Percentiles rank a stretch among this genome's conserved stretches.
Conservation (phyloP, 1,140 invertebrate genomes). For the Rhagoletis pomonella region DNA sequence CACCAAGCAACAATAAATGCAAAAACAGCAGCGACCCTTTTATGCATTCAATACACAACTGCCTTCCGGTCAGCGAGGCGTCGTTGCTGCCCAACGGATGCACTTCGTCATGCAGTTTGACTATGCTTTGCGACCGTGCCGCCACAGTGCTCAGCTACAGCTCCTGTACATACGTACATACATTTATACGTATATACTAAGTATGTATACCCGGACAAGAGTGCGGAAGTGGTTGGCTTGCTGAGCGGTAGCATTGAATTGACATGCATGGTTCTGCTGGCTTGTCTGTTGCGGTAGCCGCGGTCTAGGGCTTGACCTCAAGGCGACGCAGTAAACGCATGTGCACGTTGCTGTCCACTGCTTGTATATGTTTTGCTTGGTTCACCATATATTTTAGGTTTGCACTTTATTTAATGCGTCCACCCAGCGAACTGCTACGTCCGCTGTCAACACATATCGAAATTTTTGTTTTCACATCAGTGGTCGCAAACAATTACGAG, state of each 20-base stretch:
- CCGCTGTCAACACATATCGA: conserved; percentile 42
- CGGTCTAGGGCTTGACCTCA: background rate
- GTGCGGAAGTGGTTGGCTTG: conserved; percentile 13
- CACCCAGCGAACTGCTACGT: background rate
- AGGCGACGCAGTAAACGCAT: background rate
- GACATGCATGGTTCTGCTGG: background rate
- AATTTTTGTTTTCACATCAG: conserved; percentile 12
- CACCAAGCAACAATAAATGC: background rate
- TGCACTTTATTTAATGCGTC: conserved; percentile 42
- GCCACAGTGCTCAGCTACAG: background rate
- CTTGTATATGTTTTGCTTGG: no score
- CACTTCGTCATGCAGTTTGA: conserved; percentile 15
- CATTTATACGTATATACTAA: background rate
- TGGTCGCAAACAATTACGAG: background rate
- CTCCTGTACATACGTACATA: background rate
- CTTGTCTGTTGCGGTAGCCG: background rate
- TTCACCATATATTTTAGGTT: background rate
- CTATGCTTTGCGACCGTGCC: background rate
- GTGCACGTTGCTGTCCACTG: background rate
- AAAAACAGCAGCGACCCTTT: background rate
- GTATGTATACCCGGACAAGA: background rate
- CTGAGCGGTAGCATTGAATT: background rate
- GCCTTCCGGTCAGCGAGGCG: conserved; percentile 40
- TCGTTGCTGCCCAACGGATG: conserved; percentile 16
- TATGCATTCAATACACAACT: conserved; percentile 18